These are phyloP conservation scores for Megaceryle alcyon DNA, from an alignment of 2,797 vertebrate genomes.

Conservation along the genomic window DNA sequence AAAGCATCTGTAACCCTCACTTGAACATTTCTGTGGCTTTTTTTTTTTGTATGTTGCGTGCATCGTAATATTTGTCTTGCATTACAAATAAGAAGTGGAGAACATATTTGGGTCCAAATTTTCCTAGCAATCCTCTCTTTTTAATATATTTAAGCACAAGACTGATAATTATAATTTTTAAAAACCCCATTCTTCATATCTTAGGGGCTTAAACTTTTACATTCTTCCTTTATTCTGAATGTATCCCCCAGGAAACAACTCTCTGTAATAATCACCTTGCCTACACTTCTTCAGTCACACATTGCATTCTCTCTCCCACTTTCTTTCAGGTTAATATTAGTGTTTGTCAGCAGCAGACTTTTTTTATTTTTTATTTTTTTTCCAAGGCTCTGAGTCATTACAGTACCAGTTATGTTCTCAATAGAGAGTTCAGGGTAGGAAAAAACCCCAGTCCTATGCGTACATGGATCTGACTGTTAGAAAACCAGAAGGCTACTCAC, in stretches of 20 bases:
- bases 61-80: constrained; percentile 47
- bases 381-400: constrained; percentile 74
- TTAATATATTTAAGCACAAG: constrained; percentile 40
- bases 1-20: not conserved
- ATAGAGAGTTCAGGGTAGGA: constrained; percentile 67
- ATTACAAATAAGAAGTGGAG: constrained; percentile 42
- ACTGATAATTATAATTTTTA: constrained; percentile 47
- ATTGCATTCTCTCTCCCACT: constrained; percentile 68
- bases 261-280: constrained; percentile 63
- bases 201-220: constrained; percentile 48
- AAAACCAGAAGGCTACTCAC: constrained; percentile 72
- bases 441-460: constrained; percentile 49
- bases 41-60: not conserved
- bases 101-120: constrained; percentile 40
- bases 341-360: constrained; percentile 71
- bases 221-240: constrained; percentile 53
- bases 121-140: constrained; percentile 44
- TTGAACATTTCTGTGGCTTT: not conserved
- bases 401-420: constrained; percentile 70
- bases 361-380: constrained; percentile 28
- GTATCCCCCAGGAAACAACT: constrained; percentile 50
- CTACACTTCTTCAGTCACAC: constrained; percentile 61
- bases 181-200: constrained; percentile 6
- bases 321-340: constrained; percentile 67
- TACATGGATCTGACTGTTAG: constrained; percentile 63